Evolutionary conservation across 1,140 invertebrate genomes (phyloP).

Genomic region (Lycorma delicatula): DNA sequence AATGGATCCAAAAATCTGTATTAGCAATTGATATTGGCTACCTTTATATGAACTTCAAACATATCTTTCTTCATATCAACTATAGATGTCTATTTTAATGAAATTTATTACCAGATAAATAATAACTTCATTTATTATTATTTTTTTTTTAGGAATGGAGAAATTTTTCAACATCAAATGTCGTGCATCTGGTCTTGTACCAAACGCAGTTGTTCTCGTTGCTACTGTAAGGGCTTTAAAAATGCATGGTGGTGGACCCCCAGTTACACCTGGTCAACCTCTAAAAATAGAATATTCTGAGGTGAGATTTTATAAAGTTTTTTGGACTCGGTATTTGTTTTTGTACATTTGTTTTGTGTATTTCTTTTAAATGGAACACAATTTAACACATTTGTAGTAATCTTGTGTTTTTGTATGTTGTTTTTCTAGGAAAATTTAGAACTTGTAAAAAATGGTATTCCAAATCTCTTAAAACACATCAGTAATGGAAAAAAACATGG

Average conservation of each 20-base stretch:
- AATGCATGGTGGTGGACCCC: conserved; percentile 95
- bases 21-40: too few species aligned
- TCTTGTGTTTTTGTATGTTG: conserved; percentile 6
- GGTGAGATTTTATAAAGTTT: too few species aligned
- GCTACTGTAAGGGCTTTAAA: conserved; percentile 91
- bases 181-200: conserved; percentile 74
- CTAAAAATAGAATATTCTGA: conserved; percentile 75
- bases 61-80: too few species aligned
- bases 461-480: conserved; percentile 91
- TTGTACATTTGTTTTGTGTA: background rate
- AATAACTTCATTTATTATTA: conserved; percentile 9
- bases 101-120: too few species aligned
- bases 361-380: background rate
- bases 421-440: conserved; percentile 71
- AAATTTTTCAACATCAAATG: conserved; percentile 99
- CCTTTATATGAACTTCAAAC: too few species aligned
- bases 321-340: conserved; percentile 42
- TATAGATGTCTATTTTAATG: too few species aligned
- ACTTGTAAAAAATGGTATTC: conserved; percentile 77
- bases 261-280: conserved; percentile 74
- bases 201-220: conserved; percentile 88
- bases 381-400: background rate
- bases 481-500: conserved; percentile 85
- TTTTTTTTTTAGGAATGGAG: conserved; percentile 67
- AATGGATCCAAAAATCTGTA: too few species aligned